phyloP scores from a whole-genome alignment of 2,888 invertebrate genomes.

The Boloria euphrosyne region DNA sequence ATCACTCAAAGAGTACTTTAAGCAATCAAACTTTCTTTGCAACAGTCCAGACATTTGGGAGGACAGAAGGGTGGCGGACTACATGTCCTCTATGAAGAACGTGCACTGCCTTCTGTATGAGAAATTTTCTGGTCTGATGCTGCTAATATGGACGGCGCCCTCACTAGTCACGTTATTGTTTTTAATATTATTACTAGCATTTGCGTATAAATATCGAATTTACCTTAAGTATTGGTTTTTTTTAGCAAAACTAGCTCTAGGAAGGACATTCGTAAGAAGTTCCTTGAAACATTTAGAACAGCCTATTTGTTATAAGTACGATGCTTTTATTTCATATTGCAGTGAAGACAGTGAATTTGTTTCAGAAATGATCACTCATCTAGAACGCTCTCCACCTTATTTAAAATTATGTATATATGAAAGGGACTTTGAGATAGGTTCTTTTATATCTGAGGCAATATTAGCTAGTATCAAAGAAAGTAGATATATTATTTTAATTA shows the following conservation, averaged over 20 bases:
- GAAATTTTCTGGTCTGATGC: constrained; percentile 64
- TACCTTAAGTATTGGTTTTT: constrained; percentile 82
- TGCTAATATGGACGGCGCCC: constrained; percentile 69
- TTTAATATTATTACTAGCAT: constrained; percentile 52
- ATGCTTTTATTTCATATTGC: constrained; percentile 84
- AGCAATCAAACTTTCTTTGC: constrained; percentile 63
- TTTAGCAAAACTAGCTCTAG: constrained; percentile 77
- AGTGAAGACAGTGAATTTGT: constrained; percentile 84
- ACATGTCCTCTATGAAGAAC: constrained; percentile 64
- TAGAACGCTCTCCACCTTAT: constrained; percentile 83
- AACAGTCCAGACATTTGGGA: constrained; percentile 76
- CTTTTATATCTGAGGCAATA: constrained; percentile 85
- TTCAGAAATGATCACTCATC: constrained; percentile 79
- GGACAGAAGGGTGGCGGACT: constrained; percentile 66
- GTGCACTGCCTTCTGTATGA: constrained; percentile 67
- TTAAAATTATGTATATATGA: constrained; percentile 87
- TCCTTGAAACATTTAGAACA: constrained; percentile 45
- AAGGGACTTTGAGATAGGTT: constrained; percentile 85
- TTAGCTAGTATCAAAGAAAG: constrained; percentile 84
- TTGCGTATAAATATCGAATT: constrained; percentile 70
- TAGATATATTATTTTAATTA: constrained; percentile 84
- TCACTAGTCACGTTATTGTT: constrained; percentile 63
- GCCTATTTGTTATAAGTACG: constrained; percentile 72
- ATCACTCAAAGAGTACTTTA: constrained; percentile 60
- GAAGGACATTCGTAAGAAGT: constrained; percentile 64